A percentile compares a stretch with the other conserved stretches of the same genome.
phyloP scores from a whole-genome alignment of 37 sponge, comb jelly and placozoan species.

The Axinella damicornis region DNA sequence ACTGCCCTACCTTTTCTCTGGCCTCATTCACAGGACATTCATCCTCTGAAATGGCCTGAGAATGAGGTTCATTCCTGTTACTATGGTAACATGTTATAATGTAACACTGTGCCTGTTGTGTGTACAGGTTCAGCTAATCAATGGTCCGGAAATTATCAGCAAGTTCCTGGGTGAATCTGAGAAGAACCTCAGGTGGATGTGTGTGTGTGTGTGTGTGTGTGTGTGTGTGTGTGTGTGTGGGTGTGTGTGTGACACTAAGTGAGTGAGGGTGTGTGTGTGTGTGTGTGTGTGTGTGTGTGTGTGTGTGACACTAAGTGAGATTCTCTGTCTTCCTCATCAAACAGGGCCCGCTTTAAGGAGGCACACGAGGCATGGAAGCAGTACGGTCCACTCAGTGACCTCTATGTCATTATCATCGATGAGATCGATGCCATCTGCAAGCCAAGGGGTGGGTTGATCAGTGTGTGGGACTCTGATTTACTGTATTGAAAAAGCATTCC shows the following conservation, averaged over 20 bases:
- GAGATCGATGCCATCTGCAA: conserved; percentile 97
- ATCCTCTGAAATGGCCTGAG: no score
- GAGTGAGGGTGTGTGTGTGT: no score
- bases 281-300: not conserved
- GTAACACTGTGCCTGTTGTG: not conserved
- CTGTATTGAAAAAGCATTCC: no score
- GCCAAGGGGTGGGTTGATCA: conserved; percentile 74
- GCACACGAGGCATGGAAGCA: conserved; percentile 65
- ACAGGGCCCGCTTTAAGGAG: conserved; percentile 4
- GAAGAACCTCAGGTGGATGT: conserved; percentile 75
- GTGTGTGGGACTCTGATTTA: no score
- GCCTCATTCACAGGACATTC: not conserved
- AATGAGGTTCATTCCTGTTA: no score
- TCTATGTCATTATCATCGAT: conserved; percentile 93
- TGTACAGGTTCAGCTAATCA: conserved; percentile 63
- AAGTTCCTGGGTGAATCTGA: conserved; percentile 93
- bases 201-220: no score
- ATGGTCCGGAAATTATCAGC: conserved; percentile 88
- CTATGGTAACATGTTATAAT: not conserved
- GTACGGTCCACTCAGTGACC: conserved; percentile 82
- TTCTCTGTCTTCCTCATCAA: no score
- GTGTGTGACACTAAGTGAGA: not conserved
- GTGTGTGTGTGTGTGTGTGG: no score
- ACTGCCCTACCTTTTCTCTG: not conserved
- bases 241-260: not conserved